Conservation (phyloP, 2,113 vertebrate genomes). For the Probosciger aterrimus region DNA sequence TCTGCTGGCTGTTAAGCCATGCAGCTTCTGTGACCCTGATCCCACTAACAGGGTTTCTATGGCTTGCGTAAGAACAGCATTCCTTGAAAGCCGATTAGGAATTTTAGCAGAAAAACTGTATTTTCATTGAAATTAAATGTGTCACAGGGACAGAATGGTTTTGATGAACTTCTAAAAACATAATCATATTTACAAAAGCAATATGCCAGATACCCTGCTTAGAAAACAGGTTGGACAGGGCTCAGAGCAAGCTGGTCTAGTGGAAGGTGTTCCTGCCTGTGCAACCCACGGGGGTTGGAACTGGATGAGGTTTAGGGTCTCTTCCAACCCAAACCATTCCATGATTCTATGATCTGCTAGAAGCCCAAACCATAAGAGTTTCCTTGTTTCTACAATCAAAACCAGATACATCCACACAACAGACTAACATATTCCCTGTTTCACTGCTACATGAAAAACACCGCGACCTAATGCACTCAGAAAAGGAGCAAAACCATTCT, state of each 20-base stretch:
- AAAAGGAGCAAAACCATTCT: background rate
- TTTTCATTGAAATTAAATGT: background rate
- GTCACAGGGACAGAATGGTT: background rate
- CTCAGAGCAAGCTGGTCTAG: background rate
- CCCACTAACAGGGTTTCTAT: background rate
- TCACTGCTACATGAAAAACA: background rate
- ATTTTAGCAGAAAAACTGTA: background rate
- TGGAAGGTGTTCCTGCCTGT: background rate
- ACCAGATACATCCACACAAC: accelerated
- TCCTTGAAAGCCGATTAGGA: background rate
- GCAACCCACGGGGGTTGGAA: background rate
- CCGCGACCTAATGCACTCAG: background rate
- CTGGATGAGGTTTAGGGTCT: background rate
- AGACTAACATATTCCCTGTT: accelerated
- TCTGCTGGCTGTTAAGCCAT: background rate
- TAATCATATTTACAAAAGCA: background rate
- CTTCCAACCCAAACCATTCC: background rate
- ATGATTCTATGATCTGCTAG: background rate
- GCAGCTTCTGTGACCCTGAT: background rate
- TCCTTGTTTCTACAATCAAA: background rate
- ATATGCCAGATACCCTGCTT: background rate
- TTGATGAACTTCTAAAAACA: background rate
- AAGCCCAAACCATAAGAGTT: background rate
- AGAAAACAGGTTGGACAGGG: background rate
- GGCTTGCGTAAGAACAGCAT: background rate